Evolutionary conservation across 2,113 vertebrate species (phyloP).

Genomic region (Zonotrichia leucophrys): DNA sequence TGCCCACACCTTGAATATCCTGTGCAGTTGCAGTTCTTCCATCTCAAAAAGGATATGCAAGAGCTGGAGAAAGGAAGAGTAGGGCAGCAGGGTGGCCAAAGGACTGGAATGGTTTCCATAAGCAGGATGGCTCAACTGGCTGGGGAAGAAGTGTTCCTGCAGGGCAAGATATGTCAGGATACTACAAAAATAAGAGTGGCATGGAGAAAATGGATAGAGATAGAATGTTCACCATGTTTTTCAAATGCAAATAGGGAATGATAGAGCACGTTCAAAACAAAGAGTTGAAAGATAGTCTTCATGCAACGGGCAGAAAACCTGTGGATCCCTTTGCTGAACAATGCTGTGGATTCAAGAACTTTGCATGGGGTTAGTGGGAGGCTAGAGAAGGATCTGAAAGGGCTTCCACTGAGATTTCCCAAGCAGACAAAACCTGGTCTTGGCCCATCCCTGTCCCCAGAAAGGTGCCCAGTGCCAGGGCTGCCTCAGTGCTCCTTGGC

Average conservation of each 20-base stretch:
- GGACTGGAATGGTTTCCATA: neutral
- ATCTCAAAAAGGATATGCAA: neutral
- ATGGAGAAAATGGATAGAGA: neutral
- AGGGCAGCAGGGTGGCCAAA: neutral
- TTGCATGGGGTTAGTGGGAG: neutral
- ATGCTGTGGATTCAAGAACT: accelerated
- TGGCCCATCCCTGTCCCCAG: neutral
- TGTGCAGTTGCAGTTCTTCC: neutral
- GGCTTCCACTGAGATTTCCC: neutral
- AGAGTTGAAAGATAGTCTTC: neutral
- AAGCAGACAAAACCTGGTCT: neutral
- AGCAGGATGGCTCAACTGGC: neutral
- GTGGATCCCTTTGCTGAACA: neutral
- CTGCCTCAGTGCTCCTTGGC: neutral
- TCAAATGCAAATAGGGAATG: neutral
- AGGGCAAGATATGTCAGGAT: neutral
- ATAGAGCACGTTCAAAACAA: neutral
- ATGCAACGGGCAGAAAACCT: neutral
- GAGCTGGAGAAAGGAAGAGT: neutral
- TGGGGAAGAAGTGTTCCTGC: neutral
- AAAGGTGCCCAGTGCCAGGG: neutral
- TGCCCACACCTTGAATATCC: neutral
- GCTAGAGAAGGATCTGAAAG: neutral
- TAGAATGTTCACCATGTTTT: neutral
- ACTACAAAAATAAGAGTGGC: neutral